These are phyloP conservation scores for Chaetodon auriga DNA, from an alignment of 2,113 vertebrate genomes.

Conservation along the genomic window DNA sequence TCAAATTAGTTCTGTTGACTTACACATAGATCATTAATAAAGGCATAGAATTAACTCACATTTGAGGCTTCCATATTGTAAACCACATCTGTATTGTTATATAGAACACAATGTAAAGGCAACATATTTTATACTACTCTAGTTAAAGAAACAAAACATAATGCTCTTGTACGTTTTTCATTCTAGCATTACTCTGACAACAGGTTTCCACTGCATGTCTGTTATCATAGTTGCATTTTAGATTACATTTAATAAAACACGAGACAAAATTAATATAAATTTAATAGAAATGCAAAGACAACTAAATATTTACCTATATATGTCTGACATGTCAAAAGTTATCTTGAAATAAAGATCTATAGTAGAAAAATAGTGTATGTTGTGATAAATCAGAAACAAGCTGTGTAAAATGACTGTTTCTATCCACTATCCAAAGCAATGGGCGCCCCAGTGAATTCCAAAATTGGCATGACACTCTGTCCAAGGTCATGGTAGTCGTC, in stretches of 20 bases:
- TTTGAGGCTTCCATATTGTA: background rate
- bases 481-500: slow-evolving; percentile 91
- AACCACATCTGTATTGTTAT: too few species aligned
- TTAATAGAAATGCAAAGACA: slow-evolving; percentile 38
- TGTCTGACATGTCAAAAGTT: background rate
- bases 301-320: background rate
- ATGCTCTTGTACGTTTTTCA: background rate
- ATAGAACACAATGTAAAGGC: too few species aligned
- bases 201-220: background rate
- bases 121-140: too few species aligned
- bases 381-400: slow-evolving; percentile 2
- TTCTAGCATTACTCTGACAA: background rate
- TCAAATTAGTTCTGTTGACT: background rate
- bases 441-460: slow-evolving; percentile 87
- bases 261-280: slow-evolving; percentile 14
- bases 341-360: background rate
- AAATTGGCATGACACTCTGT: slow-evolving; percentile 90
- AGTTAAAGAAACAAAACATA: too few species aligned
- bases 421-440: slow-evolving; percentile 46
- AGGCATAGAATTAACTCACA: background rate
- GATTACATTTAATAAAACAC: slow-evolving; percentile 21
- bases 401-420: slow-evolving; percentile 14
- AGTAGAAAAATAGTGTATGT: background rate
- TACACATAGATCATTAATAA: background rate
- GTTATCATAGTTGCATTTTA: background rate